Evolutionary conservation across 1,140 invertebrate genomes (phyloP).

Genomic region (Geopemphigus sp.): DNA sequence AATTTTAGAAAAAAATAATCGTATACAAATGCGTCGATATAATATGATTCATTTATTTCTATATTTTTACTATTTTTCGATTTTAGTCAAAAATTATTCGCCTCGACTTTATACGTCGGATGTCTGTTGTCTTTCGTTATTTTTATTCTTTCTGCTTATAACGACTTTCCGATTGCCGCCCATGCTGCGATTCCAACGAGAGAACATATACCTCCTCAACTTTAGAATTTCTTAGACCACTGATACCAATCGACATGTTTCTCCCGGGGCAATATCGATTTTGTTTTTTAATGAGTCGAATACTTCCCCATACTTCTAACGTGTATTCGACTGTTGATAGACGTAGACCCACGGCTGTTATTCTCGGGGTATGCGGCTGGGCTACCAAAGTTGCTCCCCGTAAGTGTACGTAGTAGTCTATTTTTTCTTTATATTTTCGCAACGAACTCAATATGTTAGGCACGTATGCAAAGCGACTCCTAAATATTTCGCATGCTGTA

Average conservation of each 20-base stretch:
- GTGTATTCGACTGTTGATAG: constrained; percentile 32
- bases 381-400: background rate
- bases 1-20: too few species aligned
- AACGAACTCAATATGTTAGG: too few species aligned
- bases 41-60: too few species aligned
- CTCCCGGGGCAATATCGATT: background rate
- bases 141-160: constrained; percentile 7
- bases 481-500: too few species aligned
- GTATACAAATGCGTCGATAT: too few species aligned
- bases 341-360: constrained; percentile 13
- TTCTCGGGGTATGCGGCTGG: background rate
- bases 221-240: background rate
- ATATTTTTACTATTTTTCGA: constrained; percentile 3
- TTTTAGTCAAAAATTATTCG: background rate
- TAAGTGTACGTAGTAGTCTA: too few species aligned
- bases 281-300: constrained; percentile 10
- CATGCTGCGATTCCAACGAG: constrained; percentile 1
- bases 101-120: too few species aligned
- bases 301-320: constrained; percentile 15
- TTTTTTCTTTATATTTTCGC: too few species aligned
- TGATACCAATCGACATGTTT: constrained; percentile 16
- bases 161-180: background rate
- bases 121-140: background rate
- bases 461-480: too few species aligned
- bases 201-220: constrained; percentile 3